Base-by-base conservation (phyloP, 2,888 invertebrate genomes). In the Actias luna region DNA sequence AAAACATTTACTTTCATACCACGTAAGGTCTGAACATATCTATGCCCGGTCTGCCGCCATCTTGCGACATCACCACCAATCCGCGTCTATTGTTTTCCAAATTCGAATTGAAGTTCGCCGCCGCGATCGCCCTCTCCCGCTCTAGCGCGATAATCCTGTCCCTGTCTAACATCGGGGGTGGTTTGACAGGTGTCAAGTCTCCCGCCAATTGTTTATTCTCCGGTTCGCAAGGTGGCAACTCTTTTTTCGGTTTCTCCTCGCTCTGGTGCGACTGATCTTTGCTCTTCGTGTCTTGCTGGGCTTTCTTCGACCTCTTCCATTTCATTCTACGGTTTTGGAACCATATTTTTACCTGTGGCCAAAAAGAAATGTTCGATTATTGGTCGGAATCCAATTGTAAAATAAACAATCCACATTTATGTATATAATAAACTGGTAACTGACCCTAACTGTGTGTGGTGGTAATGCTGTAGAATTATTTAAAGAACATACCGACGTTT, bases 311-410 rank as follows among this genome's bases (percentile, higher is more conserved):
- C 14, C 99, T 93, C 85, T 99, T 99, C 98, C 99, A 99, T 85
- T 99, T 99, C 99, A 99, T 99, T 75, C 99, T 95, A 60, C 99
- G 94, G 87, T 99, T 99, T 94, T 99, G 99, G 89, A 99, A 99
- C 99, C 98, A 99, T 77, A 99, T 98, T 94, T 98, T 98, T 68
- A 98, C 98, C 97, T 98, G 94, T 12, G 33, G 62, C 66, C 72
- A 79, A 78, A 60, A 1, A 31, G 18, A 59, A 62, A 59, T n/a
- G 0, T 58, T 22, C n/a, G 36, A 5, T 50, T 61, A 18, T 18
- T 18, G n/a, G 5, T 39, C 0, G n/a, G 5, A n/a, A 39, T 39
- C 14, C 0, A 39, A 5, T 5, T n/a, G 5, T n/a, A n/a, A n/a
- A n/a, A n/a, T n/a, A n/a, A n/a, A n/a, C n/a, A n/a, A n/a, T n/a